Percentiles rank a stretch among this genome's conserved stretches.
These are phyloP conservation scores for Caracal caracal DNA, from an alignment of 2,113 vertebrate species.

Conservation along the genomic window DNA sequence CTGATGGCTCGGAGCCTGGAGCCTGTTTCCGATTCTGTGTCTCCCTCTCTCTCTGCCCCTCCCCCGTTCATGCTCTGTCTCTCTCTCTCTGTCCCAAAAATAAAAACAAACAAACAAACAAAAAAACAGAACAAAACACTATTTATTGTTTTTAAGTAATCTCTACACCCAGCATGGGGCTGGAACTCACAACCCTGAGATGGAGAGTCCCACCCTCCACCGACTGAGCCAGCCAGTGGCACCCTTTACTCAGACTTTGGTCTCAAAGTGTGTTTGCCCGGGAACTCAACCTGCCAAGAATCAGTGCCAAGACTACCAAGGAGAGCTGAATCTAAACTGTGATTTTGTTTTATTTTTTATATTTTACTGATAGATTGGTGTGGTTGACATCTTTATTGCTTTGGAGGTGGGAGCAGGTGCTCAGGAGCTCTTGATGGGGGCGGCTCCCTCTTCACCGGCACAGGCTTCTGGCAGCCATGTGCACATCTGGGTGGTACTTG, in stretches of 20 bases:
- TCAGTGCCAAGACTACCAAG: neutral
- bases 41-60: no score
- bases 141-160: no score
- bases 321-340: neutral
- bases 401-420: neutral
- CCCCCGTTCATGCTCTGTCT: no score
- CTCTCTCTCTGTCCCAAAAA: no score
- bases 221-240: no score
- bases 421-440: neutral
- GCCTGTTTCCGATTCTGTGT: no score
- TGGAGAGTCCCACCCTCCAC: no score
- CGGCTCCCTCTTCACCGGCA: neutral
- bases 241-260: neutral
- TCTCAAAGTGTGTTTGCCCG: neutral
- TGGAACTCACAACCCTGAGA: no score
- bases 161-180: no score
- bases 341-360: neutral
- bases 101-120: no score
- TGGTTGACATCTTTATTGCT: neutral
- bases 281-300: neutral
- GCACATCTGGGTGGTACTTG: neutral
- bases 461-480: neutral
- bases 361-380: neutral
- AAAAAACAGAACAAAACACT: no score
- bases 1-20: no score